Evolutionary conservation across 2,113 vertebrate genomes (phyloP).

Genomic region (Dasyornis broadbenti): DNA sequence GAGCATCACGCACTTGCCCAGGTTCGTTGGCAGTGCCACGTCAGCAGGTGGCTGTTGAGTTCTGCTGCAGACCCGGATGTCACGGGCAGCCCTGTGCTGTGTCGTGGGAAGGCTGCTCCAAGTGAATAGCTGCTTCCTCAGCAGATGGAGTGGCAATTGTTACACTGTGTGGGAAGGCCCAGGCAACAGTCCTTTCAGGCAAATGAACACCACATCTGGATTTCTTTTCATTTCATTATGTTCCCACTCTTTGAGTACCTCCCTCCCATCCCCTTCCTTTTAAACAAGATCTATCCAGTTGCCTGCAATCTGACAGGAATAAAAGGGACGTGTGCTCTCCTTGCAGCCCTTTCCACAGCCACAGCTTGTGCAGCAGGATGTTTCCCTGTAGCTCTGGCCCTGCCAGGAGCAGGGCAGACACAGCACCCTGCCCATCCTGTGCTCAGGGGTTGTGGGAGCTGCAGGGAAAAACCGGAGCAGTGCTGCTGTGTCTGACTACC

Average conservation of each 20-base stretch:
- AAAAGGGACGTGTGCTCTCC: not conserved
- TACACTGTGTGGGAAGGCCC: not conserved
- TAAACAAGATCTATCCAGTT: not conserved
- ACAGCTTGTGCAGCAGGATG: not conserved
- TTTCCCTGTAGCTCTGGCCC: not conserved
- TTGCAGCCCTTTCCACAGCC: not conserved
- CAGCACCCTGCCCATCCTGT: not conserved
- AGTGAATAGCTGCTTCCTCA: not conserved
- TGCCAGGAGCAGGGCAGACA: not conserved
- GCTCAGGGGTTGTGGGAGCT: not conserved
- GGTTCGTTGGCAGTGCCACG: not conserved
- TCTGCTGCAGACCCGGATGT: not conserved
- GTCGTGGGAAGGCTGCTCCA: not conserved
- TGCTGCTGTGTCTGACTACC: not conserved
- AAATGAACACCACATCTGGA: not conserved
- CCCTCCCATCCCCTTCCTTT: not conserved
- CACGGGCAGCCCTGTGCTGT: accelerated
- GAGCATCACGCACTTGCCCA: not conserved
- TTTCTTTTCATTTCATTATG: conserved; percentile 9
- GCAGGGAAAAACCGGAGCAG: accelerated
- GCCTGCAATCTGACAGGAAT: not conserved
- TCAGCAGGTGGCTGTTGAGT: not conserved
- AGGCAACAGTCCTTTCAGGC: not conserved
- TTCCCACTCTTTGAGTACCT: not conserved
- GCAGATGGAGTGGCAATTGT: not conserved